Evolutionary conservation across 2,888 invertebrate species (phyloP).

Genomic region (Meta bourneti): DNA sequence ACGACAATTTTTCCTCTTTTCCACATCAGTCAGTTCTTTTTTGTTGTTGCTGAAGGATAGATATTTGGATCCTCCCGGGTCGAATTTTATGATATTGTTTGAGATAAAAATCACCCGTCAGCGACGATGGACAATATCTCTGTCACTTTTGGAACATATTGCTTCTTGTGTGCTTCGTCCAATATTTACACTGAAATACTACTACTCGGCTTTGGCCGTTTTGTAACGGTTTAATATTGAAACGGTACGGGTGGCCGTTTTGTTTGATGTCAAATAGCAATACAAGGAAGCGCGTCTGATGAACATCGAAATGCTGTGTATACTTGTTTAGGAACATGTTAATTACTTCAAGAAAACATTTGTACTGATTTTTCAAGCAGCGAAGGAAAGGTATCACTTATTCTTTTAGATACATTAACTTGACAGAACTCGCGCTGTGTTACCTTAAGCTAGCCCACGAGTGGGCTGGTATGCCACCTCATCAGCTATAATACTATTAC

Average conservation of each 20-base stretch:
- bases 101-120: slow-evolving; percentile 18
- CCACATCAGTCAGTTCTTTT: slow-evolving; percentile 5
- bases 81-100: slow-evolving; percentile 31
- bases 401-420: no score
- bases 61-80: neutral
- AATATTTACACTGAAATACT: neutral
- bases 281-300: neutral
- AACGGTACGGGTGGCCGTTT: neutral
- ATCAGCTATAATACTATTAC: no score
- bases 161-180: neutral
- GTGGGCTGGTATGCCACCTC: no score
- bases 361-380: no score
- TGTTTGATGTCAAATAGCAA: neutral
- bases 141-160: slow-evolving; percentile 26
- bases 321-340: no score
- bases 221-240: neutral
- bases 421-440: no score
- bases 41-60: neutral
- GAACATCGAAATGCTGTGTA: no score
- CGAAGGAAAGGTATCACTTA: no score
- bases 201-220: neutral
- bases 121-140: slow-evolving; percentile 21
- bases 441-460: no score
- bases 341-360: no score
- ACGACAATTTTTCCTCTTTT: slow-evolving; percentile 17